Conservation (phyloP, 2,113 vertebrate genomes). For the Lagopus muta region DNA sequence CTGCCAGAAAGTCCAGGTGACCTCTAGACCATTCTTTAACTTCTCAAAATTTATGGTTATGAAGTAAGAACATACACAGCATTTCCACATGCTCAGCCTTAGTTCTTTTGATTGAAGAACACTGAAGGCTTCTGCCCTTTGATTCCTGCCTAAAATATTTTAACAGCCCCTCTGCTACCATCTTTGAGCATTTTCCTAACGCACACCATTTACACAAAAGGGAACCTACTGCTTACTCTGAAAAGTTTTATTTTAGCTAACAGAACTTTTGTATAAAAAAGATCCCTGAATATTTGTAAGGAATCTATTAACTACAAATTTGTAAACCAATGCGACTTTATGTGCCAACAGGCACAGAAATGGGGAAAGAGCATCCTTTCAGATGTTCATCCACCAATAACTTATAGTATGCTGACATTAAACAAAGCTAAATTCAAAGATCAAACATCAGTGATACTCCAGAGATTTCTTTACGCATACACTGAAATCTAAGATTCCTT, state of each 20-base stretch:
- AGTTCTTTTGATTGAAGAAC: neutral
- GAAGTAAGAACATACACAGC: neutral
- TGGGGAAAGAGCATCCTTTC: neutral
- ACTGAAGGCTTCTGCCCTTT: neutral
- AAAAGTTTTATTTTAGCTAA: fast-evolving
- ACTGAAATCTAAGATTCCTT: constrained; percentile 22
- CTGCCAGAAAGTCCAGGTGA: neutral
- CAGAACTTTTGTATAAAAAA: neutral
- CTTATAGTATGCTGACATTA: neutral
- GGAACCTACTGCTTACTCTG: neutral
- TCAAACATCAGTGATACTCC: neutral
- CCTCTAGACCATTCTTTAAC: neutral
- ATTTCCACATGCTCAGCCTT: neutral
- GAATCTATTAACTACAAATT: neutral
- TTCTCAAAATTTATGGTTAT: neutral
- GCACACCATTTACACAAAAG: neutral
- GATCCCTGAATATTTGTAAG: fast-evolving
- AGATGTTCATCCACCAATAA: neutral
- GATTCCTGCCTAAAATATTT: neutral
- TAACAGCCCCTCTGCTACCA: neutral
- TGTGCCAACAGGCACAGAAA: neutral
- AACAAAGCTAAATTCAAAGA: constrained; percentile 30
- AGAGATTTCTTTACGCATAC: constrained; percentile 20
- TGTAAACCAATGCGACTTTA: neutral
- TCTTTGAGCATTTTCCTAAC: neutral